Evolutionary conservation across 2,797 vertebrate genomes (phyloP).

Genomic region (Micropoecilia bifurca): DNA sequence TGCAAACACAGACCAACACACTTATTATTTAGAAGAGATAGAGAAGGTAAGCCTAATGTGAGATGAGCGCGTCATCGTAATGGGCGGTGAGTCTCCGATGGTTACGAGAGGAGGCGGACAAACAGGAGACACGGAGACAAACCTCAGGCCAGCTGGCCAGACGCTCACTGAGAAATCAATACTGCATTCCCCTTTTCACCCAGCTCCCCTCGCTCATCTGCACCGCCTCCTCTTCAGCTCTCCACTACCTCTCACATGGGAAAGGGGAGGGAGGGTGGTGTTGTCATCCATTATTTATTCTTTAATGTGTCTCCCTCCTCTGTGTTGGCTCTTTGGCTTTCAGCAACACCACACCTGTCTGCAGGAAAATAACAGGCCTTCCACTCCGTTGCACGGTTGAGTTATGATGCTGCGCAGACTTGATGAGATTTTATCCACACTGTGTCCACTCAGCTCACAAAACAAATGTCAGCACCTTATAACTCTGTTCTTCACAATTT

Average conservation of each 20-base stretch:
- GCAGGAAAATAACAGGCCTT: conserved; percentile 25
- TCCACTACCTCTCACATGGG: conserved; percentile 44
- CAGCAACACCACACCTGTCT: conserved; percentile 23
- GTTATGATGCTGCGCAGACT: conserved; percentile 15
- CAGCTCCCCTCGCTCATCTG: conserved; percentile 41
- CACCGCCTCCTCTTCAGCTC: conserved; percentile 28
- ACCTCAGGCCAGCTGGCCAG: conserved; percentile 66
- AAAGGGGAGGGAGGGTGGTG: neutral
- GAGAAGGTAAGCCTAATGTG: conserved; percentile 9
- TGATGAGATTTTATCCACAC: neutral
- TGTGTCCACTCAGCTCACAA: neutral
- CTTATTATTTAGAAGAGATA: conserved; percentile 27
- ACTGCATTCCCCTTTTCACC: conserved; percentile 65
- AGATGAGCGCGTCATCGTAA: conserved; percentile 19
- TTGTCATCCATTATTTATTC: conserved; percentile 74
- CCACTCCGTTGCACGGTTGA: conserved; percentile 12
- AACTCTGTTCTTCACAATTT: neutral
- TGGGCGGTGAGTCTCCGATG: conserved; percentile 35
- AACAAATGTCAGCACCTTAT: conserved; percentile 3
- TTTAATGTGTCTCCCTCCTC: conserved; percentile 56
- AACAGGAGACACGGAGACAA: conserved; percentile 63
- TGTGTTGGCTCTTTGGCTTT: conserved; percentile 46
- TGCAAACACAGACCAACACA: conserved; percentile 30
- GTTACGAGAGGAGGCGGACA: conserved; percentile 58
- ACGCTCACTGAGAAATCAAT: conserved; percentile 73